Evolutionary conservation across 1,140 invertebrate genomes (phyloP), one percentile per base, ranked within the genome.

Genomic region (Phthorimaea operculella): DNA sequence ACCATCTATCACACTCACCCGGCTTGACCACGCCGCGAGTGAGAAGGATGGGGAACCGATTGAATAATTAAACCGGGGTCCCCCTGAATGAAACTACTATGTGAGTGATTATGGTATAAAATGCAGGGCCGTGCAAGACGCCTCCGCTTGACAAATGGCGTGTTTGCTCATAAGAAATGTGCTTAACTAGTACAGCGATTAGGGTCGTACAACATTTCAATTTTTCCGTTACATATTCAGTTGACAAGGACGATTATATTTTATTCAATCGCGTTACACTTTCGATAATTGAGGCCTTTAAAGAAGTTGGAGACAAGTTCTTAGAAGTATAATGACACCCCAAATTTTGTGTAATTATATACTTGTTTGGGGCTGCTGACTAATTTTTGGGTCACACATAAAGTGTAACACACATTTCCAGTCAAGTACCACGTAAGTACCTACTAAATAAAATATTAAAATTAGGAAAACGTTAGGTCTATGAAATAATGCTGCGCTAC

Each of bases 51-150:
- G 58, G 49, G 17, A 51, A 70, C 52, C 68, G 62, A 69, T 72
- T 84, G 70, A 82, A 82, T 82, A 75, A 77, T 83, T 81, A 71
- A 84, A 61, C 53, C 48, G 48, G 52, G 57, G 58, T 67, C 57
- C 72, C 64, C 66, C 68, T 74, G 64, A 79, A 79, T 79, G 75
- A 79, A 76, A 63, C 48, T 57, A 64, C 63, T 63, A 64, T 55
- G 64, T 69, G 54, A 59, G 65, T 62, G 74, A 76, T 74, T 79
- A 70, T 58, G 59, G 61, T 76, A 62, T 51, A 75, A 83, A 77
- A 63, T 72, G 64, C 68, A 72, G 62, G 59, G 60, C 58, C 65
- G 58, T 64, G 59, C 63, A 66, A 56, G 58, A 62, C 47, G 21
- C 18, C 48, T 33, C 15, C 48, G 11, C 10, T 42, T 77, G 70